phyloP scores from a whole-genome alignment of 2,888 invertebrate genomes.

The Nemurella pictetii region DNA sequence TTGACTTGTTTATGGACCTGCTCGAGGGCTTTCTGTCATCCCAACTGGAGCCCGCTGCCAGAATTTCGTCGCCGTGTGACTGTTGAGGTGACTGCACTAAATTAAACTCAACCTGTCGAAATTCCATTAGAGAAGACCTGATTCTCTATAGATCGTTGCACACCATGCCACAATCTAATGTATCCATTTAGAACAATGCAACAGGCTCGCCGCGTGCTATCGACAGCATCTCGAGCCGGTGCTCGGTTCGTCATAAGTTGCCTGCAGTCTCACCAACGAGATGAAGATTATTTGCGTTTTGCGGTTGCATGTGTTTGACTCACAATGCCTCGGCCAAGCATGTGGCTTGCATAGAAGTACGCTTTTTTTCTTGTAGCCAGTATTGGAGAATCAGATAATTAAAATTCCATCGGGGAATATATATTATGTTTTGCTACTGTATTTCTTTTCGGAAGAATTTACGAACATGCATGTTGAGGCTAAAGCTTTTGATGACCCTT shows the following conservation, averaged over 20 bases:
- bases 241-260: neutral
- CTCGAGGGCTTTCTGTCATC: constrained; percentile 19
- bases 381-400: constrained; percentile 21
- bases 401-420: constrained; percentile 29
- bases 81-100: constrained; percentile 34
- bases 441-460: constrained; percentile 29
- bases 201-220: neutral
- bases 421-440: constrained; percentile 30
- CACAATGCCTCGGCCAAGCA: neutral
- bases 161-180: constrained; percentile 23
- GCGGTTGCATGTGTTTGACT: neutral
- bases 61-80: constrained; percentile 35
- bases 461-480: constrained; percentile 4
- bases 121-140: constrained; percentile 27
- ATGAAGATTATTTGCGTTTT: neutral
- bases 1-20: constrained; percentile 29
- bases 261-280: neutral
- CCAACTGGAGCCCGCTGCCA: constrained; percentile 11
- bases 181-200: constrained; percentile 31
- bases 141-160: neutral
- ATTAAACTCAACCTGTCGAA: constrained; percentile 29
- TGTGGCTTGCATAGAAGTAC: neutral
- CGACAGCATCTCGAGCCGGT: neutral
- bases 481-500: neutral
- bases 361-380: neutral